Evolutionary conservation across 1,140 invertebrate genomes (phyloP), one percentile per base, ranked within the genome.

Genomic region (Hyposmocoma kahamanoa): DNA sequence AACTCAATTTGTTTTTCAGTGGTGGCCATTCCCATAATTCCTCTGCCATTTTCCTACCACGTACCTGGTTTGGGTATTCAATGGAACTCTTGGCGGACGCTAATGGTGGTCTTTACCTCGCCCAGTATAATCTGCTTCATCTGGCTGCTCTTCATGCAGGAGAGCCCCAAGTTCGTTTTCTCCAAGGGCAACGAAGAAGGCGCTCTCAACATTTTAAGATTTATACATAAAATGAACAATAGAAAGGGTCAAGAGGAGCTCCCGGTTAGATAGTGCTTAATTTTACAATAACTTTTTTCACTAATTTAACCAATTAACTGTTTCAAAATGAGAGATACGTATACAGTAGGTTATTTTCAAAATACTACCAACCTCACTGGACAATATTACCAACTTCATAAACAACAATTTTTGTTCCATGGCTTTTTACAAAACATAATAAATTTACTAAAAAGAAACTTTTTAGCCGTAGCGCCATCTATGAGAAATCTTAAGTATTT

Each of bases 71-170:
- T 81, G 15, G 72, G 50, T 9, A 81, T 81, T 47, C 63, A 66
- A 43, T 78, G 72, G 72, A 81, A 76, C 50, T 74, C 77, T 1
- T 81, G 77, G 75, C 55, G 77, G 3, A 72, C 69, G 0, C 32
- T 77, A 2, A 19, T 75, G 8, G 22, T 75, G n/a, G 50, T 75
- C 3, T 79, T 72, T 53, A 72, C 65, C 0, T 1, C 47, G 1
- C 77, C 77, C 0, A 62, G 64, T 46, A 5, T 78, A 0, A 17
- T 75, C 15, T 52, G 58, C 1, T 56, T 54, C 0, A 1, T 61
- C 0, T 66, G 62, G 48, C 13, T 77, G 19, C 57, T 34, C 10
- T 67, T 66, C 32, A 67, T 79, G 62, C 50, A 63, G 38, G 77
- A 81, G 47, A 81, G 77, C 26, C 77, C 77, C 4, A 81, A 81